Conservation (phyloP, 1,140 invertebrate genomes). For the Lepidurus couesii region DNA sequence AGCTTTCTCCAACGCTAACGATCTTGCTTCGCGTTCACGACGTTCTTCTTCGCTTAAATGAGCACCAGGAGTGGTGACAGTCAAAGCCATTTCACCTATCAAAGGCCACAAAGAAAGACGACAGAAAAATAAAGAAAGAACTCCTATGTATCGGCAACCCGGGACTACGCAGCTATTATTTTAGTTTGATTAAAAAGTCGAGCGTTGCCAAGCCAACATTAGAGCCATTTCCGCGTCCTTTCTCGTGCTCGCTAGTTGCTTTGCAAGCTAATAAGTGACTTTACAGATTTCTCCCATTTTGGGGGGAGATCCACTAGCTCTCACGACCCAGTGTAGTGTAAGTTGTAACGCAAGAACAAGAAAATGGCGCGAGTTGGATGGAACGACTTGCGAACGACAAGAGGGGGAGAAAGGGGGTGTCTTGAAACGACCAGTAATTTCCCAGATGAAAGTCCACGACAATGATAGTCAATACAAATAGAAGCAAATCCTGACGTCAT, state of each 20-base stretch:
- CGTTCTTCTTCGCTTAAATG: constrained; percentile 28
- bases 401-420: not conserved
- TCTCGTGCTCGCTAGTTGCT: not conserved
- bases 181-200: not conserved
- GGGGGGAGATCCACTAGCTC: too few species aligned
- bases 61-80: constrained; percentile 23
- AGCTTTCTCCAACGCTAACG: constrained; percentile 80
- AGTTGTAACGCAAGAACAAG: not conserved
- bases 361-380: not conserved
- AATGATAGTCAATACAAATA: constrained; percentile 20
- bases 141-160: not conserved
- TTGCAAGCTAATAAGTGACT: not conserved
- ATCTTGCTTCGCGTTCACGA: constrained; percentile 61
- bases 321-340: too few species aligned
- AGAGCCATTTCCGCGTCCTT: not conserved
- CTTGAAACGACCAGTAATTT: not conserved
- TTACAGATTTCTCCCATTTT: not conserved
- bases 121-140: constrained; percentile 1
- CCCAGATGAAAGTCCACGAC: not conserved
- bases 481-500: constrained; percentile 17
- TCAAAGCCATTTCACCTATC: constrained; percentile 5
- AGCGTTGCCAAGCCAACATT: constrained; percentile 8
- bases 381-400: not conserved
- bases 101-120: not conserved
- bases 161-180: not conserved